Percentiles rank a stretch among this genome's conserved stretches.
phyloP scores from a whole-genome alignment of 2,113 vertebrate genomes.

The Puma concolor region DNA sequence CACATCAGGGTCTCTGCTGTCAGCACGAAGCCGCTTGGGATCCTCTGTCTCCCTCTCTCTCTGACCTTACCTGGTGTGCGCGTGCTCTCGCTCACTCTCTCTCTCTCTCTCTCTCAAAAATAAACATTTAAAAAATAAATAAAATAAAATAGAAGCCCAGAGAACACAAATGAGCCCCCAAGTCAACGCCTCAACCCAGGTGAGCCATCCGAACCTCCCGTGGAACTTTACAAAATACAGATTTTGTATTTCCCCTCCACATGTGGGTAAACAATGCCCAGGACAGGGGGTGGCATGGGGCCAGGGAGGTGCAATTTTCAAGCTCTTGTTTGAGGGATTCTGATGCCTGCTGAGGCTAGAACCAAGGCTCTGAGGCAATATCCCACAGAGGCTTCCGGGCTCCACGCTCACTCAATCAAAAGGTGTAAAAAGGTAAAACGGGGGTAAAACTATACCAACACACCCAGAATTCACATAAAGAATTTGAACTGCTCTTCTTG shows the following conservation, averaged over 20 bases:
- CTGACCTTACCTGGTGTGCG: too few species aligned
- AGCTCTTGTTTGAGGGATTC: not conserved
- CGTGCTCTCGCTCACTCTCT: too few species aligned
- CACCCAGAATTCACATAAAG: not conserved
- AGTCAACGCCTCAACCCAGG: too few species aligned
- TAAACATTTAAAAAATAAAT: too few species aligned
- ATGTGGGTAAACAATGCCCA: not conserved
- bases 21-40: too few species aligned
- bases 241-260: not conserved
- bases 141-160: not conserved
- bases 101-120: too few species aligned
- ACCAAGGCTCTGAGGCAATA: not conserved
- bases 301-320: not conserved
- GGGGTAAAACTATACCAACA: not conserved
- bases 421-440: not conserved
- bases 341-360: not conserved
- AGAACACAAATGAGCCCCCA: too few species aligned
- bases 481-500: too few species aligned
- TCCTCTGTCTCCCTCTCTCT: too few species aligned
- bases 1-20: too few species aligned
- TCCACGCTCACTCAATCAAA: not conserved
- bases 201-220: not conserved
- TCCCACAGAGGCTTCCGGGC: too few species aligned
- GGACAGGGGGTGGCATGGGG: fast-evolving
- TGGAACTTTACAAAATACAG: not conserved